Evolutionary conservation across 2,797 vertebrate species (phyloP).

Genomic region (Cynopterus sphinx): DNA sequence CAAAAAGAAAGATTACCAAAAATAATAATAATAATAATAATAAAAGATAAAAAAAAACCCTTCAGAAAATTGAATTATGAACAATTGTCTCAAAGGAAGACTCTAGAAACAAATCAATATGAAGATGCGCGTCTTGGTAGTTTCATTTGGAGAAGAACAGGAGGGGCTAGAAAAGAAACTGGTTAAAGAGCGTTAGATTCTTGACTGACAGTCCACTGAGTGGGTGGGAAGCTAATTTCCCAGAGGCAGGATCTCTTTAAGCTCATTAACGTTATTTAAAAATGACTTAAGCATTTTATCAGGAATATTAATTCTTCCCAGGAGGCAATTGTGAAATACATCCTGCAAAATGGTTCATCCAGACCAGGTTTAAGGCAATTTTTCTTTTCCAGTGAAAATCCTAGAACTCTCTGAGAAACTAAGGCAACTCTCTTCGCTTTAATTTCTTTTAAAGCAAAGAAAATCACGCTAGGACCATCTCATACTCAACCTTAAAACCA

Average conservation of each 20-base stretch:
- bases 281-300: conserved; percentile 57
- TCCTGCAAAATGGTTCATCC: neutral
- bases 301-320: conserved; percentile 50
- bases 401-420: neutral
- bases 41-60: neutral
- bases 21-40: too few relatives aligned
- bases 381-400: conserved; percentile 18
- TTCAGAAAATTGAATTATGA: neutral
- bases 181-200: conserved; percentile 15
- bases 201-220: conserved; percentile 14
- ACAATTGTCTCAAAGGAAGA: neutral
- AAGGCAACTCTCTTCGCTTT: neutral
- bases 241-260: conserved; percentile 31
- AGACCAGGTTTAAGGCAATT: neutral
- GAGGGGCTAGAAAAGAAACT: neutral
- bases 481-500: neutral
- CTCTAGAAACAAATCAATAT: neutral
- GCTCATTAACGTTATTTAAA: conserved; percentile 60
- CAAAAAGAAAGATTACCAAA: neutral
- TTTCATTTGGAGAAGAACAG: neutral
- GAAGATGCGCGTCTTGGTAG: neutral
- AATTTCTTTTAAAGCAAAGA: neutral
- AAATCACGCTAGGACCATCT: neutral
- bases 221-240: conserved; percentile 19
- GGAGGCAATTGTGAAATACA: conserved; percentile 34